Percentiles rank a stretch among this genome's conserved stretches.
phyloP scores from a whole-genome alignment of 2,797 vertebrate species.

The Gymnothorax javanicus region DNA sequence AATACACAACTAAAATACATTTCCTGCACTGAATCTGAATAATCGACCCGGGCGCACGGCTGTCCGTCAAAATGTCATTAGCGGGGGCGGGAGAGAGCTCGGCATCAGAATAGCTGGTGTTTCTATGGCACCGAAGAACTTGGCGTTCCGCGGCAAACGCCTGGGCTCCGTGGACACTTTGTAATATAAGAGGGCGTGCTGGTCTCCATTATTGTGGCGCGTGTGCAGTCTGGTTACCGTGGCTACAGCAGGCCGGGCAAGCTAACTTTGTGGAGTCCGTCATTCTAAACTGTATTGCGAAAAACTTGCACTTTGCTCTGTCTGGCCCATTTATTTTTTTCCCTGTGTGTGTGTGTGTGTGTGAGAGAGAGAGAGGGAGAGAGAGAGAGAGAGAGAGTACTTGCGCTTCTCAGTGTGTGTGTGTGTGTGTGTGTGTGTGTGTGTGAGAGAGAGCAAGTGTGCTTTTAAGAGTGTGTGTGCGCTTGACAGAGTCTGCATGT shows the following conservation, averaged over 20 bases:
- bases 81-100: background rate
- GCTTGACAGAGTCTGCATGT: background rate
- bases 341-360: no score
- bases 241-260: background rate
- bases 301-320: background rate
- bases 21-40: background rate
- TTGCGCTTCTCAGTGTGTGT: background rate
- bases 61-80: background rate
- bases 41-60: background rate
- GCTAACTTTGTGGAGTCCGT: background rate
- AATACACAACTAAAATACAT: no score
- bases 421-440: background rate
- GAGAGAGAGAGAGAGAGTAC: no score
- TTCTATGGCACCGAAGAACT: background rate
- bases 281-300: background rate
- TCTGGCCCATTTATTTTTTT: background rate
- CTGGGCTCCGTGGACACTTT: background rate
- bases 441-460: background rate
- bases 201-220: background rate
- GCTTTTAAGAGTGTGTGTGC: background rate
- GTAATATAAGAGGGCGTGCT: background rate
- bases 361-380: no score
- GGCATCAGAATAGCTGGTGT: background rate
- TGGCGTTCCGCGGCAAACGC: background rate
- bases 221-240: background rate